These are phyloP conservation scores for Glareola pratincola DNA, from an alignment of 2,113 vertebrate species.

Conservation along the genomic window DNA sequence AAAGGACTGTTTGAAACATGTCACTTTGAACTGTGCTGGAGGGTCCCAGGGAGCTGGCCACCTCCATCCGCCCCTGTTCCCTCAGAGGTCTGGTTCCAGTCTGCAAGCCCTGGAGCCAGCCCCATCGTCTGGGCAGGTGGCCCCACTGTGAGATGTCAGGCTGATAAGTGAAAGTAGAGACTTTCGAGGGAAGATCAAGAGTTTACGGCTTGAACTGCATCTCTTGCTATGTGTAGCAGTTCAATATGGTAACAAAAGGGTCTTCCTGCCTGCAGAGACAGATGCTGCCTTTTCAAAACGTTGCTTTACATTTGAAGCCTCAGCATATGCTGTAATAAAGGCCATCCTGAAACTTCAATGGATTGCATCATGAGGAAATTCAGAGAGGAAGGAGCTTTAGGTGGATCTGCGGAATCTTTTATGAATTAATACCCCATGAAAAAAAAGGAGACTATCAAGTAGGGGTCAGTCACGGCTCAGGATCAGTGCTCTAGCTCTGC, in stretches of 20 bases:
- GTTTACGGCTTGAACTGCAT: slow-evolving; percentile 46
- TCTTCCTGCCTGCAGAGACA: slow-evolving; percentile 60
- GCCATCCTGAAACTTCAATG: slow-evolving; percentile 50
- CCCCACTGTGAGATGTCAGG: slow-evolving; percentile 89
- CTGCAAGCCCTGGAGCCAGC: slow-evolving; percentile 82
- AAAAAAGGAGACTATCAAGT: background rate
- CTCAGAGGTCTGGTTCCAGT: slow-evolving; percentile 71
- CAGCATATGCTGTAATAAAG: slow-evolving; percentile 51
- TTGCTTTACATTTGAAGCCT: slow-evolving; percentile 29
- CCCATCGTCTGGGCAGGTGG: slow-evolving; percentile 77
- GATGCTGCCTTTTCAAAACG: slow-evolving; percentile 25
- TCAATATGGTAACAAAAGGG: slow-evolving; percentile 49
- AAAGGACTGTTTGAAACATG: slow-evolving; percentile 66
- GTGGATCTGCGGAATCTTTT: slow-evolving; percentile 41
- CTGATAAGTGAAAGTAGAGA: slow-evolving; percentile 85
- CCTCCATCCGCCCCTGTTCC: slow-evolving; percentile 29
- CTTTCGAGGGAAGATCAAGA: slow-evolving; percentile 69
- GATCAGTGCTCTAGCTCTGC: background rate
- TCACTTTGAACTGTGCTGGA: slow-evolving; percentile 79
- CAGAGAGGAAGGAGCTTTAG: slow-evolving; percentile 31
- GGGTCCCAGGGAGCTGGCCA: slow-evolving; percentile 72
- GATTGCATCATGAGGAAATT: slow-evolving; percentile 25
- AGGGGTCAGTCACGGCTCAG: background rate
- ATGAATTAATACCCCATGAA: background rate
- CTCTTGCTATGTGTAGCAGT: slow-evolving; percentile 21